phyloP scores from a whole-genome alignment of 2,888 invertebrate genomes.

The Brachyptera putata region DNA sequence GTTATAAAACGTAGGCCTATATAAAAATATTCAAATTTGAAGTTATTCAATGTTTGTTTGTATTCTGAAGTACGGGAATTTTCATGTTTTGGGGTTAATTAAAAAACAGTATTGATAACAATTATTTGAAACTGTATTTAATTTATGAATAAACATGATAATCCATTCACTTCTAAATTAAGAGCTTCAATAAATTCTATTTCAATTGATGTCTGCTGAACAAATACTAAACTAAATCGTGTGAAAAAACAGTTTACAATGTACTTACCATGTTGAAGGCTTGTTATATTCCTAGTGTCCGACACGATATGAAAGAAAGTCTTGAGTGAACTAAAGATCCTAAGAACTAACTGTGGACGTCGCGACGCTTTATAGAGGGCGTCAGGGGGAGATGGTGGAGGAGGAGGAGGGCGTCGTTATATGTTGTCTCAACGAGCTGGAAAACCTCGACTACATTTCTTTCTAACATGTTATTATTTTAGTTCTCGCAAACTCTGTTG shows the following conservation, averaged over 20 bases:
- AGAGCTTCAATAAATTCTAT: neutral
- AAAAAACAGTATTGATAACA: too few relatives aligned
- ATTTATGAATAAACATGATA: neutral
- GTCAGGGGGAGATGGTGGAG: neutral
- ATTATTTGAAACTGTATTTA: too few relatives aligned
- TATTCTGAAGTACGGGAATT: too few relatives aligned
- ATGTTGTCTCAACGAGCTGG: slow-evolving; percentile 12
- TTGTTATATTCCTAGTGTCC: neutral
- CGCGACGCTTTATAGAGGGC: slow-evolving; percentile 12
- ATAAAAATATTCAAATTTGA: too few relatives aligned
- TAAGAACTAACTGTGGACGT: slow-evolving; percentile 2
- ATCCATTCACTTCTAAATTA: neutral
- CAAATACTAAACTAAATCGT: neutral
- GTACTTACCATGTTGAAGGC: slow-evolving; percentile 6
- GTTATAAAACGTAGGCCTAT: too few relatives aligned
- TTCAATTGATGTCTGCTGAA: too few relatives aligned
- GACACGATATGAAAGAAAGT: neutral
- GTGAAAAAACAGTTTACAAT: neutral
- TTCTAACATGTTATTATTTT: slow-evolving; percentile 20
- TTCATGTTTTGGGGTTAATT: too few relatives aligned
- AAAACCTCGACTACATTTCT: neutral
- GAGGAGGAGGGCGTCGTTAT: neutral
- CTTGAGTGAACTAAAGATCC: neutral
- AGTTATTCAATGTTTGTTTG: too few relatives aligned
- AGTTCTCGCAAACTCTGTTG: too few relatives aligned